Evolutionary conservation across 2,113 vertebrate genomes (phyloP).

Genomic region (Thymallus thymallus): DNA sequence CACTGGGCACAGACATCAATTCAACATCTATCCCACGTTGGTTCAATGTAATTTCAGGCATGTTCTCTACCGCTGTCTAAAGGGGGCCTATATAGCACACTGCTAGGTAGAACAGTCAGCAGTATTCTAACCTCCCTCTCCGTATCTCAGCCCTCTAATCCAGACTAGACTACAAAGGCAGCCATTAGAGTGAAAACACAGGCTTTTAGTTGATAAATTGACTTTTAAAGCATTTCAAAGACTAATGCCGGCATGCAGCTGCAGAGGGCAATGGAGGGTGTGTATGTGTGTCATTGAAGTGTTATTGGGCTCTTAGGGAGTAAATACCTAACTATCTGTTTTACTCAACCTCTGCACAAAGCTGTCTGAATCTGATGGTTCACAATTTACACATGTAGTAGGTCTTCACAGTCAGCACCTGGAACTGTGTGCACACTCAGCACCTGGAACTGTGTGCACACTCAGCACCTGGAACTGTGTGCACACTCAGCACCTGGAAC

Average conservation of each 20-base stretch:
- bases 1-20: neutral
- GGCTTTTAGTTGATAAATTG: conserved; percentile 63
- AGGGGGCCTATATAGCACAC: neutral
- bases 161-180: neutral
- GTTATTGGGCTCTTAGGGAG: too few relatives aligned
- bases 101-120: neutral
- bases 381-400: neutral
- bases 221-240: conserved; percentile 70
- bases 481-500: neutral
- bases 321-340: neutral
- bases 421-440: neutral
- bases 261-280: conserved; percentile 33
- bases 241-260: conserved; percentile 44
- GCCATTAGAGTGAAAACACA: neutral
- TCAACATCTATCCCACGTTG: neutral
- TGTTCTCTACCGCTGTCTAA: neutral
- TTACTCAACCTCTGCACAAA: neutral
- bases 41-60: neutral
- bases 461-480: neutral
- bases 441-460: neutral
- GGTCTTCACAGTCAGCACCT: too few relatives aligned
- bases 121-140: neutral
- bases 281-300: too few relatives aligned
- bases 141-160: neutral
- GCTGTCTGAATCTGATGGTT: neutral